Base-by-base conservation (phyloP, 2,888 invertebrate species). In the Spicauda simplicius region DNA sequence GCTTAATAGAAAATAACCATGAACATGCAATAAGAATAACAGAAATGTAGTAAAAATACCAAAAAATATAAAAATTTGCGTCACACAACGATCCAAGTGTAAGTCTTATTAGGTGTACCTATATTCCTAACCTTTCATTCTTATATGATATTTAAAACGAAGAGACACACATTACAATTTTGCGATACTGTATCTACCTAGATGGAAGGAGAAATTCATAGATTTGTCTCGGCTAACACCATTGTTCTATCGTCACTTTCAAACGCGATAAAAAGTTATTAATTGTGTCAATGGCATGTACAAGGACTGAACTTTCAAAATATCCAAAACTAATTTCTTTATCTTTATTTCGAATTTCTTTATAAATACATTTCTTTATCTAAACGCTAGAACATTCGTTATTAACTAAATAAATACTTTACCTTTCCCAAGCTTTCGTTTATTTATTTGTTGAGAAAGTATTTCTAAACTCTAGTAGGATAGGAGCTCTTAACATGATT, bases 171-270 rank as follows among this genome's bases (percentile, higher is more conserved):
- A 14, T 3, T 33, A 41, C 14, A 41, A 14, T 41, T 45, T 45
- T 14, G n/a, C 5, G 0, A 2, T 14, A 30, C 6, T 57, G 20
- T 57, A 63, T 55, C 16, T 30, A 48, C 8, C 45, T 54, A 30
- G 45, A 58, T 64, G 52, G 16, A 33, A 59, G 59, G 58, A 45
- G 65, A 65, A 59, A 65, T 54, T 48, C 19, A 30, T 54, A 30
- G 54, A 65, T 65, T 65, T 30, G 65, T 54, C 48, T 33, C 54
- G 59, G 64, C 53, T 33, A 58, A 41, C 33, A 8, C 52, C 37
- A 58, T 58, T 57, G 64, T 57, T 64, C 64, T 64, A 52, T 12
- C 57, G 37, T 52, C 57, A 64, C 64, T 64, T 64, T 64, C 64
- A 20, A 64, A 52, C n/a, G 37, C n/a, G 4, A 52, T 37, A 65